These are phyloP conservation scores for Scomber japonicus DNA, from an alignment of 2,113 vertebrate genomes.

Conservation along the genomic window DNA sequence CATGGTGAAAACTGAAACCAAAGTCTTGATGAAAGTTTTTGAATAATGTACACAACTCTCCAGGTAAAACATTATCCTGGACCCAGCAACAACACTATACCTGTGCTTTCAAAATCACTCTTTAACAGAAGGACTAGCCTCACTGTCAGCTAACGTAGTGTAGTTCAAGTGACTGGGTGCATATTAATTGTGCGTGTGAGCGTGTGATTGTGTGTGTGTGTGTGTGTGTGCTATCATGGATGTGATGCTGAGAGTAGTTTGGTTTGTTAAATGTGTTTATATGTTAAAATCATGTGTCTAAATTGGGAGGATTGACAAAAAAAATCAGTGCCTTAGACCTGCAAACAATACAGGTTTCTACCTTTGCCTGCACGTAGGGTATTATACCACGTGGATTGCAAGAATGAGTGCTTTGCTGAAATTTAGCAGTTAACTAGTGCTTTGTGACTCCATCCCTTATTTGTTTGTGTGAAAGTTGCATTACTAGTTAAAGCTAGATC, in stretches of 20 bases:
- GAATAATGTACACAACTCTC: conserved; percentile 81
- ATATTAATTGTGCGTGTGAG: conserved; percentile 42
- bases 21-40: conserved; percentile 82
- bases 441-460: conserved; percentile 58
- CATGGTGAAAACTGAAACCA: conserved; percentile 79
- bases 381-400: conserved; percentile 6
- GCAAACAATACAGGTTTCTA: conserved; percentile 59
- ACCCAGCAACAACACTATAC: conserved; percentile 89
- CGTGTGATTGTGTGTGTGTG: conserved; percentile 31
- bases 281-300: conserved; percentile 67
- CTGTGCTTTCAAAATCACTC: conserved; percentile 83
- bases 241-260: conserved; percentile 55
- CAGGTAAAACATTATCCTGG: conserved; percentile 85
- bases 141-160: conserved; percentile 76
- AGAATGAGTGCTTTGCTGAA: conserved; percentile 60
- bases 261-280: conserved; percentile 63
- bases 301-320: conserved; percentile 66
- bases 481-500: conserved; percentile 62
- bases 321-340: conserved; percentile 86
- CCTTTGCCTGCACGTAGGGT: conserved; percentile 59
- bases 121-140: conserved; percentile 82
- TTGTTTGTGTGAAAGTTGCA: conserved; percentile 71
- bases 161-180: conserved; percentile 73
- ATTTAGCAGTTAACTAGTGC: conserved; percentile 56
- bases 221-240: conserved; percentile 34